Percentiles rank a stretch among this genome's conserved stretches.
Evolutionary conservation across 2,888 invertebrate genomes (phyloP).

Genomic region (Drosophila multiciliata): DNA sequence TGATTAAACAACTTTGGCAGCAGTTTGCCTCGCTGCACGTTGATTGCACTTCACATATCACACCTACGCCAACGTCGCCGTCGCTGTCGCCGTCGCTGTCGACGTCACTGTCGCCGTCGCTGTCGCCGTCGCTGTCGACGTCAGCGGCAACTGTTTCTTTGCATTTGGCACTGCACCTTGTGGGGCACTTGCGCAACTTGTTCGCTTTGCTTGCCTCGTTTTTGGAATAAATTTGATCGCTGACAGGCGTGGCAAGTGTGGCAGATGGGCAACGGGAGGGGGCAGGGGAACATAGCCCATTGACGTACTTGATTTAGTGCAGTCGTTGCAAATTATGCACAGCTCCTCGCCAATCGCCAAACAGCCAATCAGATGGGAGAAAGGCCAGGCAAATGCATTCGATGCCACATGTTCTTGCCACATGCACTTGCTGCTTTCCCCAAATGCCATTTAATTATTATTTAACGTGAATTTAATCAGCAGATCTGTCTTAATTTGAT

Average conservation of each 20-base stretch:
- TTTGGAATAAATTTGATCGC: slow-evolving; percentile 60
- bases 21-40: slow-evolving; percentile 68
- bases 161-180: slow-evolving; percentile 53
- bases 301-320: slow-evolving; percentile 46
- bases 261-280: background rate
- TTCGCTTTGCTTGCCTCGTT: slow-evolving; percentile 36
- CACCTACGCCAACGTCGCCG: slow-evolving; percentile 52
- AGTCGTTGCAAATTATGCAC: slow-evolving; percentile 36
- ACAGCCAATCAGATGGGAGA: slow-evolving; percentile 28
- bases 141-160: slow-evolving; percentile 23
- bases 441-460: background rate
- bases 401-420: background rate
- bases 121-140: slow-evolving; percentile 14
- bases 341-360: slow-evolving; percentile 10
- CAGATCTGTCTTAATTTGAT: background rate
- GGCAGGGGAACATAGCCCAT: slow-evolving; percentile 3
- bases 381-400: slow-evolving; percentile 3
- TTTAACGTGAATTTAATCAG: background rate
- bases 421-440: background rate
- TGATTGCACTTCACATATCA: slow-evolving; percentile 77
- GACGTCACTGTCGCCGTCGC: slow-evolving; percentile 6
- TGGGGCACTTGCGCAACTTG: slow-evolving; percentile 65
- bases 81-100: slow-evolving; percentile 10
- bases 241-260: slow-evolving; percentile 47
- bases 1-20: slow-evolving; percentile 79